Base-by-base conservation (phyloP, 2,113 vertebrate species). In the Oreochromis aureus region DNA sequence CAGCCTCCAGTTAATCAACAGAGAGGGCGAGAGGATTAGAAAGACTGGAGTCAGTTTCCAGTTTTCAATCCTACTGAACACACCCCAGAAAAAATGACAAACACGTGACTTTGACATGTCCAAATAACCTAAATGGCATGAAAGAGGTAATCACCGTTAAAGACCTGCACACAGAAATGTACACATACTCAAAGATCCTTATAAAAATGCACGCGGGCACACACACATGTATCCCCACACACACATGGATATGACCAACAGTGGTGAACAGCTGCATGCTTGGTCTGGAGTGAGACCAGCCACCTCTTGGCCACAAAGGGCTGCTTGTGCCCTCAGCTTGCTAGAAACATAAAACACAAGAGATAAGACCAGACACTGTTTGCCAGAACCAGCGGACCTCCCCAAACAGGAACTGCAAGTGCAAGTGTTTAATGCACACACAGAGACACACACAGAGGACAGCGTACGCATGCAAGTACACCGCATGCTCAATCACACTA, bases 241-340 rank as follows among this genome's bases (percentile, higher is more conserved):
- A 89, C 91, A 89, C 88, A 90, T 80, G 86, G 93, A 94, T 85
- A 92, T 90, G 88, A 93, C 91, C 94, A 95, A 93, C 96, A 96
- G 95, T 94, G 94, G 94, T 93, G 93, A 96, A 96, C 96, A 96
- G 96, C 96, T 96, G 96, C 96, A 95, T 90, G 93, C 81, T 82
- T 34, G 86, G 89, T 93, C 95, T 96, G 96, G 95, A 96, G 86
- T 55, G 53, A 88, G 90, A 95, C 94, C 96, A 96, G 95, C 93
- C 93, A 94, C 94, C 95, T 93, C 95, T 93, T 86, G 82, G 92
- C 94, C 96, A 96, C 96, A 96, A 96, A 96, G 96, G 90, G 92
- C 92, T 93, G 91, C 94, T 95, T 96, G 96, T 96, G 93, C 93
- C 95, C 89, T 87, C 79, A 39, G 89, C 94, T 94, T 82, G 89